These are phyloP conservation scores for Drosophila robusta DNA, from an alignment of 2,888 invertebrate genomes.

Conservation along the genomic window DNA sequence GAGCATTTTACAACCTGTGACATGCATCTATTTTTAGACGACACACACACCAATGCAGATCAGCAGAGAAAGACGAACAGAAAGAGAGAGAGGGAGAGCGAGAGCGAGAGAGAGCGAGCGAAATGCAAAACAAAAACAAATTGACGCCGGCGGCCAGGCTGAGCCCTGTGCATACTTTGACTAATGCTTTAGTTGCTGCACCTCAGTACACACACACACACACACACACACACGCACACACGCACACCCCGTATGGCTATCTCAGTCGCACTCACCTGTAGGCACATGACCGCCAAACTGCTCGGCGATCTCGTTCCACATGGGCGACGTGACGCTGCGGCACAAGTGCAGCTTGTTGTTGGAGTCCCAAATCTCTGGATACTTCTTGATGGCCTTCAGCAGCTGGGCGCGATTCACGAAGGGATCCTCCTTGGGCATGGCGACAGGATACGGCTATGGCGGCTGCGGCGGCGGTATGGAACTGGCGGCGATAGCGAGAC, in stretches of 20 bases:
- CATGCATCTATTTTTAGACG: slow-evolving; percentile 44
- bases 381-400: slow-evolving; percentile 82
- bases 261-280: slow-evolving; percentile 72
- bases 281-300: slow-evolving; percentile 83
- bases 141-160: slow-evolving; percentile 26
- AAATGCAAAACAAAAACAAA: slow-evolving; percentile 40
- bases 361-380: slow-evolving; percentile 83
- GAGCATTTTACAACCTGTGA: slow-evolving; percentile 25
- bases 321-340: slow-evolving; percentile 83
- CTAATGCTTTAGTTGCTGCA: slow-evolving; percentile 11
- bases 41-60: slow-evolving; percentile 6
- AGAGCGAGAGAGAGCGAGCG: slow-evolving; percentile 16
- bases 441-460: slow-evolving; percentile 13
- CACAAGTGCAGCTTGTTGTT: slow-evolving; percentile 83
- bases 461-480: slow-evolving; percentile 17
- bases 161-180: slow-evolving; percentile 22
- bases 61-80: slow-evolving; percentile 4
- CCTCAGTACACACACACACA: not conserved
- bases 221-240: not conserved
- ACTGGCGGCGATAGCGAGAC: slow-evolving; percentile 9
- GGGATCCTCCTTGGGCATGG: slow-evolving; percentile 82
- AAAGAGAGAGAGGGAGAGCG: slow-evolving; percentile 6
- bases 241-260: not conserved
- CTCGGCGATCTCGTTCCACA: slow-evolving; percentile 84
- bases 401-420: slow-evolving; percentile 83